Base-by-base conservation (phyloP, 2,113 vertebrate species). In the Strix aluco region DNA sequence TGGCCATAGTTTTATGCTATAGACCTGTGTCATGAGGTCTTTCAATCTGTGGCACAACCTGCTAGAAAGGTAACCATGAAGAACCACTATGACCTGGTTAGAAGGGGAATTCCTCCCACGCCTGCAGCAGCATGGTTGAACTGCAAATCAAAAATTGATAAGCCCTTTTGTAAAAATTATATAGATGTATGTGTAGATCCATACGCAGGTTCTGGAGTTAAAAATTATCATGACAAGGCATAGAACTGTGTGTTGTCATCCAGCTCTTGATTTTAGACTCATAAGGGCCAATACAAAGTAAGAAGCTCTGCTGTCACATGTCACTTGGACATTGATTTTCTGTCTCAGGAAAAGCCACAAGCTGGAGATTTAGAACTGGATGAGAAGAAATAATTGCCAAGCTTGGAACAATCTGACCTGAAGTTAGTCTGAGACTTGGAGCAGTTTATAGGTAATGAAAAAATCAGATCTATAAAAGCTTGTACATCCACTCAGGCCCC, bases 371-470 rank as follows among this genome's bases (percentile, higher is more conserved):
- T 85, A 92, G 87, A 72, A 61, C 21, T 84, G 22, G 30, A 75
- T 42, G 36, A 91, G 19, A 44, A 91, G 47, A 86, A 92, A 81
- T 67, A 59, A 73, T 58, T 87, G 58, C 27, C 62, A 87, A 46
- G 25, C 47, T 85, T 77, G 51, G 61, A 96, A 94, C 66, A 70
- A 62, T 94, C 58, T 89, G 49, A 72, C 18, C 25, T 72, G 52
- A 74, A 79, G 38, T 89, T 75, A 65, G 59, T 54, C 62, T 91
- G 73, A 87, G 54, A 74, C 27, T 84, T 8, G 2, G 49, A 94
- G 30, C 22, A 77, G 40, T 69, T 85, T 81, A 62, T 57, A 85
- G 36, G 62, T 80, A 91, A 94, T 90, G 86, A 78, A 90, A 97
- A 97, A 95, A 82, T 75, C 83, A 86, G 65, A 27, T 52, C 75